These are phyloP conservation scores for Xestia sexstrigata DNA, from an alignment of 2,888 invertebrate species.

Conservation along the genomic window DNA sequence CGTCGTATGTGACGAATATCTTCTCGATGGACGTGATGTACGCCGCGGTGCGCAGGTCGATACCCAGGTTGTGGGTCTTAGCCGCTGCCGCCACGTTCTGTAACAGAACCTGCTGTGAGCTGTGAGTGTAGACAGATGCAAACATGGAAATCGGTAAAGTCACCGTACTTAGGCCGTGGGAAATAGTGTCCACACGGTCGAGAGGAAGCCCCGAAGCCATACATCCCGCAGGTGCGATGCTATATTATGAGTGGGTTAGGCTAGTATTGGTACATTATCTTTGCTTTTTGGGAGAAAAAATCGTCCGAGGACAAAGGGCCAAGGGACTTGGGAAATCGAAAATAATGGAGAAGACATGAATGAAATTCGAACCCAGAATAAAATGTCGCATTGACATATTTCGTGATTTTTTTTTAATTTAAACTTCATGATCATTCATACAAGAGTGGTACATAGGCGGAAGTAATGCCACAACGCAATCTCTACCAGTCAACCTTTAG, in stretches of 20 bases:
- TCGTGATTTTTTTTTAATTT: background rate
- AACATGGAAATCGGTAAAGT: too few relatives aligned
- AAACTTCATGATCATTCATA: background rate
- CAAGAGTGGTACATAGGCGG: background rate
- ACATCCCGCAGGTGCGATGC: too few relatives aligned
- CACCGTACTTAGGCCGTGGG: background rate
- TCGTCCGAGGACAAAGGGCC: background rate
- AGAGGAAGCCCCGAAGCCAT: too few relatives aligned
- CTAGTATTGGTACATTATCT: background rate
- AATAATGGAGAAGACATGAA: background rate
- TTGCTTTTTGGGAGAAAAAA: background rate
- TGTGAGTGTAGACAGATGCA: too few relatives aligned
- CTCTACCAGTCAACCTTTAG: background rate
- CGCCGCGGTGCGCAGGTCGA: conserved; percentile 97
- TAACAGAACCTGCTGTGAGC: conserved; percentile 19
- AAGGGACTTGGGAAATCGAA: background rate
- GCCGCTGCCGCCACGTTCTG: conserved; percentile 92
- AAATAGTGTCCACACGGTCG: background rate
- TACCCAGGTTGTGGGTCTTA: conserved; percentile 93
- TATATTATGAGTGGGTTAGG: too few relatives aligned
- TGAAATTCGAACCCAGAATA: background rate
- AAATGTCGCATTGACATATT: background rate
- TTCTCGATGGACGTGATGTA: conserved; percentile 99
- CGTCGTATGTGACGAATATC: conserved; percentile 98
- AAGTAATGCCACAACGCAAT: background rate